Percentiles rank a stretch among this genome's conserved stretches.
Evolutionary conservation across 2,797 vertebrate species (phyloP).

Genomic region (Ptychadena robeensis): DNA sequence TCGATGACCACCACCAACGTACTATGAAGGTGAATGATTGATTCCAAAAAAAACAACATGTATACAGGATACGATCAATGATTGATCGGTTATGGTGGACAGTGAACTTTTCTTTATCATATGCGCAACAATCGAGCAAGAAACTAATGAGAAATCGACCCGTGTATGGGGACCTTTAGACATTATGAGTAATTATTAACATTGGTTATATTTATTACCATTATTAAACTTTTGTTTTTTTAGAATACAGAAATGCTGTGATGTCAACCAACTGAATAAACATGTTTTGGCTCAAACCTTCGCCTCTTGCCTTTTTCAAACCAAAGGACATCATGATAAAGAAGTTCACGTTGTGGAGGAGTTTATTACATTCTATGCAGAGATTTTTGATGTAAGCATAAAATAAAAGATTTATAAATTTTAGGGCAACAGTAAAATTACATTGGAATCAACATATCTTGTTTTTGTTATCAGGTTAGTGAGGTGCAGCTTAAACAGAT

Average conservation of each 20-base stretch:
- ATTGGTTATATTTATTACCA: not conserved
- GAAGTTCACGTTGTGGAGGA: slow-evolving; percentile 88
- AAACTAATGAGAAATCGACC: too few relatives aligned
- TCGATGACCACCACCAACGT: too few relatives aligned
- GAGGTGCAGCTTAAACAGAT: slow-evolving; percentile 95
- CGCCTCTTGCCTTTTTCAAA: slow-evolving; percentile 94
- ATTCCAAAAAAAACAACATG: too few relatives aligned
- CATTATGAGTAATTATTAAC: not conserved
- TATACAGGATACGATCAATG: too few relatives aligned
- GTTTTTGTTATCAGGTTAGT: slow-evolving; percentile 83
- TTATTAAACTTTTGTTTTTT: not conserved
- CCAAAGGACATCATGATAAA: slow-evolving; percentile 85
- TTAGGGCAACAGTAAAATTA: not conserved
- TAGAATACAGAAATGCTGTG: slow-evolving; percentile 90
- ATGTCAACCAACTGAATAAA: slow-evolving; percentile 89
- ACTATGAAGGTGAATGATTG: too few relatives aligned
- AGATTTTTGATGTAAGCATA: slow-evolving; percentile 88
- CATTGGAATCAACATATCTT: not conserved
- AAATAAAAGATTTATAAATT: not conserved
- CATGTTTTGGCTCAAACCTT: slow-evolving; percentile 87
- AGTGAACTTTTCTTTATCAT: too few relatives aligned
- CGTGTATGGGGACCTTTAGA: too few relatives aligned
- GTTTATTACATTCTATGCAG: slow-evolving; percentile 90
- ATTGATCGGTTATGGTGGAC: too few relatives aligned
- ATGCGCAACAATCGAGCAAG: too few relatives aligned